These are phyloP conservation scores for Notothenia coriiceps DNA, from an alignment of 2,113 vertebrate species.

Conservation along the genomic window DNA sequence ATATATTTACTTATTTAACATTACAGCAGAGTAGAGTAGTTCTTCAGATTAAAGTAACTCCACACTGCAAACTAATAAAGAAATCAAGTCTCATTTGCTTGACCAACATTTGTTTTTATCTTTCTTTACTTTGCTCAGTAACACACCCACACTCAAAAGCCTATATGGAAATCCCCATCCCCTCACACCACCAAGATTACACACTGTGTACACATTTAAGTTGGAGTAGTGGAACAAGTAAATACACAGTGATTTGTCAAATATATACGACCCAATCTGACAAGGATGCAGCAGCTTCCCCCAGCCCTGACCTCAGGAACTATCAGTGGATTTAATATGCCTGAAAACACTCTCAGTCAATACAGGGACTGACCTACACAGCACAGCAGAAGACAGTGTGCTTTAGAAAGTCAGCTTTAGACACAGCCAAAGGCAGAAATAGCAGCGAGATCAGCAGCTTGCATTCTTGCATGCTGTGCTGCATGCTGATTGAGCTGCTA, in stretches of 20 bases:
- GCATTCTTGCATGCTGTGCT: conserved; percentile 54
- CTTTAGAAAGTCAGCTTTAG: conserved; percentile 71
- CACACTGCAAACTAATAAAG: conserved; percentile 7
- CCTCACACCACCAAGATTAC: neutral
- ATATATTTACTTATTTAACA: conserved; percentile 58
- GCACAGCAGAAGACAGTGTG: conserved; percentile 63
- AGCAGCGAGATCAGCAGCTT: conserved; percentile 69
- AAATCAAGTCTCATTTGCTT: conserved; percentile 29
- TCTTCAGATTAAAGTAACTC: conserved; percentile 27
- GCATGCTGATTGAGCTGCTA: conserved; percentile 77
- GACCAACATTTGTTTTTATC: conserved; percentile 26
- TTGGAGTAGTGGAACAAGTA: neutral
- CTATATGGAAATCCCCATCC: neutral
- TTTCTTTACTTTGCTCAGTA: conserved; percentile 21
- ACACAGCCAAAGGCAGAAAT: conserved; percentile 68
- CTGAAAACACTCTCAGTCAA: conserved; percentile 55
- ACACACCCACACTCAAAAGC: conserved; percentile 4
- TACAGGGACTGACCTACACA: conserved; percentile 66
- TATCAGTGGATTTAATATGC: conserved; percentile 50
- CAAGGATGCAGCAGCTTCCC: conserved; percentile 26
- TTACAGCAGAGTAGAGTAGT: conserved; percentile 10
- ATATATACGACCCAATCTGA: conserved; percentile 18
- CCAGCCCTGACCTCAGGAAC: conserved; percentile 48
- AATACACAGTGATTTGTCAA: conserved; percentile 14
- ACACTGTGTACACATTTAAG: neutral